phyloP scores from a whole-genome alignment of 2,113 vertebrate species.

The Rafetus swinhoei region DNA sequence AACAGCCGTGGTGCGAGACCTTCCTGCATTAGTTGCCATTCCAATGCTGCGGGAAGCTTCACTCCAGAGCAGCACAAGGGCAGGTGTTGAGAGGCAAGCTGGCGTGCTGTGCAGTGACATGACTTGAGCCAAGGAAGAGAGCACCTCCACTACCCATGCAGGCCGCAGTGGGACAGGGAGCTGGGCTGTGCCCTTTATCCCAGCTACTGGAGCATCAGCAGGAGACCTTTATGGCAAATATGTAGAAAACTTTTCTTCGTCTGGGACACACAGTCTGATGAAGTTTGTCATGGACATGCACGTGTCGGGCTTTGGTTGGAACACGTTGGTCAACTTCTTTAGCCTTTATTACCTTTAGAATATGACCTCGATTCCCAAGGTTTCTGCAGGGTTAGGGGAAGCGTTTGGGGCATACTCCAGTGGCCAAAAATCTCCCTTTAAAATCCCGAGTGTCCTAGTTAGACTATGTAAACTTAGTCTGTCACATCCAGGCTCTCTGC shows the following conservation, averaged over 20 bases:
- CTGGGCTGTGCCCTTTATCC: neutral
- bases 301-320: neutral
- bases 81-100: neutral
- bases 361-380: fast-evolving
- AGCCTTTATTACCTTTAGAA: neutral
- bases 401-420: neutral
- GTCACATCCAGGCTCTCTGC: neutral
- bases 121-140: neutral
- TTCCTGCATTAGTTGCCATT: neutral
- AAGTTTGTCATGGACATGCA: neutral
- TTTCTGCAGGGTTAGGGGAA: neutral
- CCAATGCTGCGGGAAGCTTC: neutral
- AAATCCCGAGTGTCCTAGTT: neutral
- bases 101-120: neutral
- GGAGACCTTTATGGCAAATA: fast-evolving
- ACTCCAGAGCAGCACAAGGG: neutral
- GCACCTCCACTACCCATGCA: neutral
- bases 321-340: neutral
- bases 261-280: neutral
- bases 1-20: neutral
- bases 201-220: fast-evolving
- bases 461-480: neutral
- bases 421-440: neutral
- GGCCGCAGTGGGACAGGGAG: fast-evolving
- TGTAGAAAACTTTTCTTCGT: neutral